A percentile compares a stretch with the other conserved stretches of the same genome.
These are phyloP conservation scores for Ephydatia muelleri DNA, from an alignment of 37 sponge, comb jelly and placozoan genomes.

Conservation along the genomic window DNA sequence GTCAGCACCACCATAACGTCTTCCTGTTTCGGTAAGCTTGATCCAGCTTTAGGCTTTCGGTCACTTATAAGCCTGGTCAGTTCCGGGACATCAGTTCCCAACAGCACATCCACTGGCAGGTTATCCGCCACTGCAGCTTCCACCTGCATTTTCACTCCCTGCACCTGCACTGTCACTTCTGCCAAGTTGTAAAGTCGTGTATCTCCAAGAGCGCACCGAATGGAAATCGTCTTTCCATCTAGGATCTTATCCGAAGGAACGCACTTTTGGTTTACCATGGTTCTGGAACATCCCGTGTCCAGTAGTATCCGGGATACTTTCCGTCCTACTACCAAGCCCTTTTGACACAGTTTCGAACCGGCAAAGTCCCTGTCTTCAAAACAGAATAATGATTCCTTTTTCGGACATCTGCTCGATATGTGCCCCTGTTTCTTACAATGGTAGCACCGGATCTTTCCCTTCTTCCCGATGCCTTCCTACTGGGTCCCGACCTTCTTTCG, in stretches of 20 bases:
- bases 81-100: conserved; percentile 29
- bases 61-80: not conserved
- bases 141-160: not conserved
- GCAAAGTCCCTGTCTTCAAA: too few species aligned
- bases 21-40: not conserved
- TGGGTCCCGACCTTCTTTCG: not conserved
- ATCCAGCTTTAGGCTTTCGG: not conserved
- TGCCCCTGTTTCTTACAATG: conserved; percentile 31
- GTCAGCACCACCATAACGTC: conserved; percentile 11
- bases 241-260: too few species aligned
- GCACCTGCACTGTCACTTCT: conserved; percentile 9
- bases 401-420: conserved; percentile 5
- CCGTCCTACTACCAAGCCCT: too few species aligned
- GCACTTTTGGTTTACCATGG: too few species aligned
- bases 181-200: conserved; percentile 11
- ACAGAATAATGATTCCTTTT: not conserved
- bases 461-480: not conserved
- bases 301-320: not conserved
- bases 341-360: too few species aligned
- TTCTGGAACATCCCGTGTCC: conserved; percentile 20
- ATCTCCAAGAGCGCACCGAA: conserved; percentile 47
- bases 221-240: too few species aligned
- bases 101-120: conserved; percentile 33
- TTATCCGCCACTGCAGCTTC: conserved; percentile 12
- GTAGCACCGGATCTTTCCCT: conserved; percentile 7